Conservation (phyloP, 2,113 vertebrate genomes). For the Heptranchias perlo region DNA sequence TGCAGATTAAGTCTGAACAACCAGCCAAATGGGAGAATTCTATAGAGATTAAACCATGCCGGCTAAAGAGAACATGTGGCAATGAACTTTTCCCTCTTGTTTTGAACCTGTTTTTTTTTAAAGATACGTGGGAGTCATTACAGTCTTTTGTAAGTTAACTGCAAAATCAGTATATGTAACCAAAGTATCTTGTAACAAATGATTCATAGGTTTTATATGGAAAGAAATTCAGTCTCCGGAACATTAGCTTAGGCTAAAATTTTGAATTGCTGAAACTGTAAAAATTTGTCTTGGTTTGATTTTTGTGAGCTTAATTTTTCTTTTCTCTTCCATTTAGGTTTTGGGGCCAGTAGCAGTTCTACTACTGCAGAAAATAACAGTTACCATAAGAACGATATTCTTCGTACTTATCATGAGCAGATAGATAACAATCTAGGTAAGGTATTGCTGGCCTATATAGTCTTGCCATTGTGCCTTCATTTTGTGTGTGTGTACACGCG, state of each 20-base stretch:
- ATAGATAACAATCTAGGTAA: conserved; percentile 87
- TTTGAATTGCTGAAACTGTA: not conserved
- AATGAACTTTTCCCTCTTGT: not conserved
- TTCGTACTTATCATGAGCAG: conserved; percentile 74
- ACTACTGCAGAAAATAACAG: conserved; percentile 52
- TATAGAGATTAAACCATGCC: not conserved
- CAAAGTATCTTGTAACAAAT: not conserved
- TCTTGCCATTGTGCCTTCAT: not conserved
- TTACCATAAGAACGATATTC: conserved; percentile 66
- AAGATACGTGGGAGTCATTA: not conserved
- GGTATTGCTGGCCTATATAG: not conserved
- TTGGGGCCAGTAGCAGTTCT: conserved; percentile 47
- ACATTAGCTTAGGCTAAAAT: not conserved
- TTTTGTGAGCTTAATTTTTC: not conserved
- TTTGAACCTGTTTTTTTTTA: not conserved
- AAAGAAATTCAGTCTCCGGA: not conserved
- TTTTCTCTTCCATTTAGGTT: conserved; percentile 47
- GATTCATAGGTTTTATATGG: not conserved
- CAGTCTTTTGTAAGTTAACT: not conserved
- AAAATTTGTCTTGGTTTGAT: not conserved
- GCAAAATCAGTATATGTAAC: not conserved
- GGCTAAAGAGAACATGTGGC: not conserved
- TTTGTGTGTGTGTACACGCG: not conserved
- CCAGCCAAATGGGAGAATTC: not conserved
- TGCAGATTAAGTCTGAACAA: not conserved